Evolutionary conservation across 2,113 vertebrate species (phyloP).

Genomic region (Cromileptes altivelis): DNA sequence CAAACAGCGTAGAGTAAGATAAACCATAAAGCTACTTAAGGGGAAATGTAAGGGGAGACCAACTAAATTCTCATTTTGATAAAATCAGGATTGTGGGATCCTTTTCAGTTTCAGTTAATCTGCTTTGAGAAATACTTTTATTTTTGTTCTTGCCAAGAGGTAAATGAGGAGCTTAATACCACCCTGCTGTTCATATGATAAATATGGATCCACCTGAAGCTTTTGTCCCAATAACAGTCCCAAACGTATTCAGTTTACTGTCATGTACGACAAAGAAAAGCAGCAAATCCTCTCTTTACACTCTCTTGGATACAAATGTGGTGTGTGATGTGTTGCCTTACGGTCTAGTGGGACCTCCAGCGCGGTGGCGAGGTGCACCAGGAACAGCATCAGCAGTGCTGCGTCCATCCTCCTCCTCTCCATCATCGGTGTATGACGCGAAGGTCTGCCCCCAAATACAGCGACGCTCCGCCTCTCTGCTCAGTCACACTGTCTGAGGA

Average conservation of each 20-base stretch:
- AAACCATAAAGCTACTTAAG: background rate
- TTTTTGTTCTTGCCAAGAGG: background rate
- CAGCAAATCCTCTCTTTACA: background rate
- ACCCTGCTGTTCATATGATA: background rate
- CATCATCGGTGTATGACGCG: conserved; percentile 84
- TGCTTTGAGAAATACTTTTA: background rate
- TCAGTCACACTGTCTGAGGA: conserved; percentile 65
- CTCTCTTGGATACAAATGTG: background rate
- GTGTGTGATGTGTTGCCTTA: conserved; percentile 83
- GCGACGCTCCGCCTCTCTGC: conserved; percentile 72
- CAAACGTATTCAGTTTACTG: background rate
- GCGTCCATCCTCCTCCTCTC: conserved; percentile 83
- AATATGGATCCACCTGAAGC: too few species aligned
- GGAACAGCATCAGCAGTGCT: conserved; percentile 85
- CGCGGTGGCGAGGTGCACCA: conserved; percentile 88
- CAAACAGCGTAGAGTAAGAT: background rate
- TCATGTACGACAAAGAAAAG: background rate
- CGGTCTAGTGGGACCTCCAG: conserved; percentile 97
- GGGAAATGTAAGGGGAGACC: background rate
- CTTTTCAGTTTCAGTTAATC: background rate
- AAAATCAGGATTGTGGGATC: background rate
- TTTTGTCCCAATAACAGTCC: background rate
- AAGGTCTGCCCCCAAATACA: conserved; percentile 77
- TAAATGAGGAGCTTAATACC: background rate
- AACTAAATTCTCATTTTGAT: background rate